Conservation (phyloP, 2,113 vertebrate genomes). For the Xiphias gladius region DNA sequence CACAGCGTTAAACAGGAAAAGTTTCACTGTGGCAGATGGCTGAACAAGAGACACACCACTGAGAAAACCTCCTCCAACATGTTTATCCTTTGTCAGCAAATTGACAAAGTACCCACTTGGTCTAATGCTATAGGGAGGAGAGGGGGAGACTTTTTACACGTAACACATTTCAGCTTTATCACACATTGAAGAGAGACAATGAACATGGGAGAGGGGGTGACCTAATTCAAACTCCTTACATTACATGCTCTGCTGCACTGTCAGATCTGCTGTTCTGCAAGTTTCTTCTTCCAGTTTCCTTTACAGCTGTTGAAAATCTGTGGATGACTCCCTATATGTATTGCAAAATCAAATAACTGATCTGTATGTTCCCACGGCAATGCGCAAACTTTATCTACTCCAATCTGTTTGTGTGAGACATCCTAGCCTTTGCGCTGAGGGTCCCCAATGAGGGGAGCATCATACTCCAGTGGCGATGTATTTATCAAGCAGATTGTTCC, state of each 20-base stretch:
- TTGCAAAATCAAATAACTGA: conserved; percentile 40
- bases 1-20: background rate
- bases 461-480: background rate
- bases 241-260: background rate
- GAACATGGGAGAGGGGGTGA: conserved; percentile 40
- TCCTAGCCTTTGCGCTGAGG: background rate
- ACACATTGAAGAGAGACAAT: conserved; percentile 23
- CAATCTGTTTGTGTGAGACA: background rate
- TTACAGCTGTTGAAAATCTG: background rate
- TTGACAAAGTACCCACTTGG: conserved; percentile 35
- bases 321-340: conserved; percentile 10
- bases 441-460: background rate
- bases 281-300: conserved; percentile 3
- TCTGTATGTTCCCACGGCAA: conserved; percentile 9
- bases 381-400: conserved; percentile 1
- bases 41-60: conserved; percentile 29
- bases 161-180: conserved; percentile 37
- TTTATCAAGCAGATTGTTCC: conserved; percentile 36
- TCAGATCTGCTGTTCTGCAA: conserved; percentile 14
- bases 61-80: conserved; percentile 38
- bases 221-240: conserved; percentile 54
- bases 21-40: conserved; percentile 42
- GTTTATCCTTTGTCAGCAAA: conserved; percentile 47
- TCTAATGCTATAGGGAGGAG: conserved; percentile 13
- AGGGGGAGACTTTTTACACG: conserved; percentile 14